phyloP scores from a whole-genome alignment of 2,888 invertebrate species.

The Oxytorus armatus region DNA sequence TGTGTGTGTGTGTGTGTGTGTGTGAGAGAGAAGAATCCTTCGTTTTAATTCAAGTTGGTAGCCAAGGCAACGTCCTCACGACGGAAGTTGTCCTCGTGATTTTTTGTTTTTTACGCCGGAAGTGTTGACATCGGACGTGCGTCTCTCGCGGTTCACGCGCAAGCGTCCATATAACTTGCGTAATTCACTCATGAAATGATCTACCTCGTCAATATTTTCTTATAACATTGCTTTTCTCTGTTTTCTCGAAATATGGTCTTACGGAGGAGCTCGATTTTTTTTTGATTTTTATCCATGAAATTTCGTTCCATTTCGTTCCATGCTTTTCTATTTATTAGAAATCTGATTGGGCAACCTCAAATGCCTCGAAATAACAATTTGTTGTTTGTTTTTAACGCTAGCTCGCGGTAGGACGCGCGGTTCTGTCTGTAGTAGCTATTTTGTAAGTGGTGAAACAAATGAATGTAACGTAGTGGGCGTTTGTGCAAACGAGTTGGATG shows the following conservation, averaged over 20 bases:
- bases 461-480: slow-evolving; percentile 55
- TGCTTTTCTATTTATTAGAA: too few species aligned
- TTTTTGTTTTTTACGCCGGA: slow-evolving; percentile 61
- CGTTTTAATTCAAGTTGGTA: slow-evolving; percentile 52
- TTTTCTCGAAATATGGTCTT: too few species aligned
- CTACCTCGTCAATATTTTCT: too few species aligned
- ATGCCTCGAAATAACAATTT: slow-evolving; percentile 15
- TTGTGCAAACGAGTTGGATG: slow-evolving; percentile 47
- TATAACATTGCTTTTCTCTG: too few species aligned
- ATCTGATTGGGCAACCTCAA: too few species aligned
- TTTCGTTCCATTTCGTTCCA: too few species aligned
- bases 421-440: slow-evolving; percentile 40
- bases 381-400: slow-evolving; percentile 1
- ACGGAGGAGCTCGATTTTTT: too few species aligned
- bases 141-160: neutral
- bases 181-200: slow-evolving; percentile 51
- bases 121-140: slow-evolving; percentile 49
- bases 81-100: slow-evolving; percentile 52
- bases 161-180: slow-evolving; percentile 34
- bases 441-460: slow-evolving; percentile 22
- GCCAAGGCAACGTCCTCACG: slow-evolving; percentile 31
- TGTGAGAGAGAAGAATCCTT: slow-evolving; percentile 58
- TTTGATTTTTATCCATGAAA: too few species aligned
- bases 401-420: slow-evolving; percentile 2
- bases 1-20: too few species aligned